Percentiles rank a stretch among this genome's conserved stretches.
These are phyloP conservation scores for Agrochola circellaris DNA, from an alignment of 2,888 invertebrate genomes.

Conservation along the genomic window DNA sequence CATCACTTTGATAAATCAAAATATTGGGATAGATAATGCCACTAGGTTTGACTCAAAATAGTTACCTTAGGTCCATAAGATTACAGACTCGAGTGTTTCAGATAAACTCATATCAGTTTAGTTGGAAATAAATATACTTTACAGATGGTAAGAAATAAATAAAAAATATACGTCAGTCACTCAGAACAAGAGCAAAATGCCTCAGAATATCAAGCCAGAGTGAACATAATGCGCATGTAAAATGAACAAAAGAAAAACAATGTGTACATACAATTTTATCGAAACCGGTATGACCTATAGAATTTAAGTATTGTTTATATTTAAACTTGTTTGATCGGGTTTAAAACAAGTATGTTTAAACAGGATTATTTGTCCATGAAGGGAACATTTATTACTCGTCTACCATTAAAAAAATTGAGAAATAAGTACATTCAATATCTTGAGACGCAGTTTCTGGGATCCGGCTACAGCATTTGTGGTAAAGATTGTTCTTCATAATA, in stretches of 20 bases:
- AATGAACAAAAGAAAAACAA: constrained; percentile 42
- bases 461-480: not conserved
- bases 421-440: constrained; percentile 5
- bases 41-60: not conserved
- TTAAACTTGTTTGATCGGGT: constrained; percentile 60
- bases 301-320: constrained; percentile 51
- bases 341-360: constrained; percentile 61
- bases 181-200: constrained; percentile 13
- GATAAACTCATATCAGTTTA: constrained; percentile 7
- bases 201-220: constrained; percentile 13
- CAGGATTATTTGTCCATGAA: constrained; percentile 59
- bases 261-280: constrained; percentile 42
- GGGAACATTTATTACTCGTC: constrained; percentile 50
- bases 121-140: constrained; percentile 12
- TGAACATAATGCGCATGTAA: constrained; percentile 37
- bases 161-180: constrained; percentile 3
- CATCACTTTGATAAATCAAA: constrained; percentile 47
- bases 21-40: constrained; percentile 10
- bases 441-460: not conserved
- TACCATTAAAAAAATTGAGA: constrained; percentile 25
- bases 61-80: not conserved
- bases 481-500: constrained; percentile 17
- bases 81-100: not conserved
- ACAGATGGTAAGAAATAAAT: not conserved
- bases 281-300: constrained; percentile 56